Base-by-base conservation (phyloP, 2,888 invertebrate genomes). In the Agrotis clavis region DNA sequence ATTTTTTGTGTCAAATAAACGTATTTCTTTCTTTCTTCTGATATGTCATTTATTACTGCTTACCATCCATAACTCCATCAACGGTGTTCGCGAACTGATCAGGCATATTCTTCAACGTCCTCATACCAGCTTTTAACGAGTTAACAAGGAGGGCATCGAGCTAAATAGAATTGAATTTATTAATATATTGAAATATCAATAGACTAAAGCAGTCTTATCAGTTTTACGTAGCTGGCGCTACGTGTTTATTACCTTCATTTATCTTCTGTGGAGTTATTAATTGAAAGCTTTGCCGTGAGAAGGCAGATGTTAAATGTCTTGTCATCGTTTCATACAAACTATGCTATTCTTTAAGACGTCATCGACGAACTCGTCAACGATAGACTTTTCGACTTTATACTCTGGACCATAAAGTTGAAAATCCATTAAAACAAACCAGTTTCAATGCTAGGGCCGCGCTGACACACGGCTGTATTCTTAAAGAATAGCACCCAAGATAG, bases 21-120 rank as follows among this genome's bases (percentile, higher is more conserved):
- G 30, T 6, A 5, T 30, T 30, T 30, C 3, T 4, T 30, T 30
- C 6, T 30, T 30, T 30, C 11, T 47, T 16, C 14, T 7, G 18
- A 25, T 14, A 1, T 13, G 6, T 18, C 11, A 41, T 41, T 41
- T 11, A 11, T 11, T 41, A 41, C 11, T 41, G 41, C 69, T 89
- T 92, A 96, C 98, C 98, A 88, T 98, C 98, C 95, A 98, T 98
- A 48, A 98, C 97, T 76, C 98, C 98, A 88, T 98, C 98, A 0
- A 99, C 98, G 0, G 98, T 98, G 85, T 98, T 98, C 50, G 98
- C 97, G 81, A 99, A 97, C 87, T 98, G 98, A 90, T 99, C 99
- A 0, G 99, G 99, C 97, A 99, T 98, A 65, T 98, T 98, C 92
- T 98, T 98, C 45, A 99, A 98, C 0, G 98, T 98, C 88, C 98